Evolutionary conservation across 2,113 vertebrate species (phyloP), one percentile per base, ranked within the genome.

Genomic region (Cisticola juncidis): DNA sequence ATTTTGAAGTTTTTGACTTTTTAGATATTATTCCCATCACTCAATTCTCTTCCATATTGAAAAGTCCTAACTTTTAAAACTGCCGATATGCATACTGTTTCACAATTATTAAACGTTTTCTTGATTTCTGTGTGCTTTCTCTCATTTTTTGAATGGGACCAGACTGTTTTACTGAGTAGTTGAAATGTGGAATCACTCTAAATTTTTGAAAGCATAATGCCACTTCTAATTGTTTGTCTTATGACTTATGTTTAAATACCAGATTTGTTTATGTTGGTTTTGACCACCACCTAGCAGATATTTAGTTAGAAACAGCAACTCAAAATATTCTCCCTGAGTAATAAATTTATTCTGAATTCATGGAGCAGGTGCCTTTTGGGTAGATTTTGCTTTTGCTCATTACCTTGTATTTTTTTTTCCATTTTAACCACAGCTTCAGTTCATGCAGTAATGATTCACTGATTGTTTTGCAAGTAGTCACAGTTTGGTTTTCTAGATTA

Each of bases 141-240:
- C 6, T 56, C 9, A 6, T 81, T 62, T 77, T 86, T 69, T 0
- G 0, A 31, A 40, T 36, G 4, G 6, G 7, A 56, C 2, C 1
- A 20, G 21, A 50, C 9, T 44, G 5, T 74, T 94, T 62, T 35
- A 79, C 26, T 17, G 9, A 17, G 16, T 44, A 65, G 14, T 0
- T 76, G n/a, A 79, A 82, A 82, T 28, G 14, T 35, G 12, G 22
- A 47, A 73, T 83, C 16, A 33, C 6, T 66, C 44, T 61, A 2
- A 10, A 40, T 61, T 72, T 81, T 42, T 31, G 9, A 69, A 56
- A 81, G 16, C 14, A 57, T 38, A 71, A 38, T 19, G 9, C 53
- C 9, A 57, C 0, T 51, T 80, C 14, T 7, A 48, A 23, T 14
- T 45, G 3, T 26, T 60, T 78, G 18, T 81, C 5, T 56, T 65